Evolutionary conservation across 2,888 invertebrate species (phyloP).

Genomic region (Meiosimyza decipiens): DNA sequence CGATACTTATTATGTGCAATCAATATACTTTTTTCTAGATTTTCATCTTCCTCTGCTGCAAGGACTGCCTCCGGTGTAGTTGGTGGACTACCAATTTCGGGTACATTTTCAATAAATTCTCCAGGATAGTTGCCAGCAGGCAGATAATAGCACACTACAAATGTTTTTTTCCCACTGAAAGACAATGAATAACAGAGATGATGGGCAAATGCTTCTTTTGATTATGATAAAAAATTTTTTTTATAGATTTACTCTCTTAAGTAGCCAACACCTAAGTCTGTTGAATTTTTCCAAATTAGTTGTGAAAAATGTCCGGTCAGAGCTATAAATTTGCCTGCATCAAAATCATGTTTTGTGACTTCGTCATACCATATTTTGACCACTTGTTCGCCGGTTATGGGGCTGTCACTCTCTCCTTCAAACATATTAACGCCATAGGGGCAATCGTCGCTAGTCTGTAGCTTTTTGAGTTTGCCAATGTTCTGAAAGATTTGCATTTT

Average conservation of each 20-base stretch:
- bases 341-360: slow-evolving; percentile 76
- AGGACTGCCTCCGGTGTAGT: no score
- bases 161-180: slow-evolving; percentile 71
- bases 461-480: slow-evolving; percentile 67
- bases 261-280: slow-evolving; percentile 81
- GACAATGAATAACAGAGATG: neutral
- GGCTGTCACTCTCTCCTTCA: slow-evolving; percentile 73
- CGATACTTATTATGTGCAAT: slow-evolving; percentile 76
- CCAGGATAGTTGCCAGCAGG: slow-evolving; percentile 90
- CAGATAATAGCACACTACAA: slow-evolving; percentile 88
- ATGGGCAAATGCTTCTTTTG: no score
- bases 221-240: no score
- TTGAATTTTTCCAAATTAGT: slow-evolving; percentile 83
- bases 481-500: slow-evolving; percentile 43
- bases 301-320: slow-evolving; percentile 87
- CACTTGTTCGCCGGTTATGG: slow-evolving; percentile 67
- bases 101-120: slow-evolving; percentile 79
- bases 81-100: slow-evolving; percentile 45
- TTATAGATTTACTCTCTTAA: slow-evolving; percentile 56
- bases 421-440: slow-evolving; percentile 88
- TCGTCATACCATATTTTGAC: slow-evolving; percentile 78
- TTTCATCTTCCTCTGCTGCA: no score
- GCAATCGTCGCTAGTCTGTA: slow-evolving; percentile 80
- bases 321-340: slow-evolving; percentile 72
- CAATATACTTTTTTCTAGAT: slow-evolving; percentile 6